Percentiles rank a stretch among this genome's conserved stretches.
phyloP scores from a whole-genome alignment of 2,113 vertebrate genomes.

The Tyto alba region DNA sequence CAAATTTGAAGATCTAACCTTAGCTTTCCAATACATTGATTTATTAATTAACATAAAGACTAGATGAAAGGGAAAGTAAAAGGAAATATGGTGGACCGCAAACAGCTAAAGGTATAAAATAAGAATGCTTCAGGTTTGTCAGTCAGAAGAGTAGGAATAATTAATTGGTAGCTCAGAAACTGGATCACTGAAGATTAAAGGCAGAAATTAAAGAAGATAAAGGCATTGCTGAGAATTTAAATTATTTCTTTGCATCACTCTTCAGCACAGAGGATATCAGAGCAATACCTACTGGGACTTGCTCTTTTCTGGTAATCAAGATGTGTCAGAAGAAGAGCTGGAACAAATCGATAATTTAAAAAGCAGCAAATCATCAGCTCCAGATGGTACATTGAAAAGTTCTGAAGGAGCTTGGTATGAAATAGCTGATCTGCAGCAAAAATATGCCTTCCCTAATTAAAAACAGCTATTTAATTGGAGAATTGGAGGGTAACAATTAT shows the following conservation, averaged over 20 bases:
- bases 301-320: constrained; percentile 58
- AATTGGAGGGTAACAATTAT: not conserved
- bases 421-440: constrained; percentile 39
- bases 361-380: constrained; percentile 48
- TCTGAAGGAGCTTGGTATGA: not conserved
- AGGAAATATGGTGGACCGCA: not conserved
- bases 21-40: not conserved
- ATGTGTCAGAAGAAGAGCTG: constrained; percentile 55
- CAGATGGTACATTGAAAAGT: constrained; percentile 46
- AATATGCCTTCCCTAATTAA: constrained; percentile 22
- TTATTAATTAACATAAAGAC: not conserved
- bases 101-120: not conserved
- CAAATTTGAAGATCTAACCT: not conserved
- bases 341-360: constrained; percentile 61
- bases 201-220: constrained; percentile 32
- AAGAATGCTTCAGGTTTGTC: not conserved
- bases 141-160: not conserved
- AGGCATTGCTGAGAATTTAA: constrained; percentile 13
- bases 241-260: not conserved
- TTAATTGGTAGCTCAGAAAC: not conserved
- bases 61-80: not conserved
- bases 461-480: not conserved
- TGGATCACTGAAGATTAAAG: not conserved
- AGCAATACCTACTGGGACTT: constrained; percentile 44
- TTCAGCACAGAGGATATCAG: not conserved